Evolutionary conservation across 2,113 vertebrate genomes (phyloP).

Genomic region (Dissostichus mawsoni): DNA sequence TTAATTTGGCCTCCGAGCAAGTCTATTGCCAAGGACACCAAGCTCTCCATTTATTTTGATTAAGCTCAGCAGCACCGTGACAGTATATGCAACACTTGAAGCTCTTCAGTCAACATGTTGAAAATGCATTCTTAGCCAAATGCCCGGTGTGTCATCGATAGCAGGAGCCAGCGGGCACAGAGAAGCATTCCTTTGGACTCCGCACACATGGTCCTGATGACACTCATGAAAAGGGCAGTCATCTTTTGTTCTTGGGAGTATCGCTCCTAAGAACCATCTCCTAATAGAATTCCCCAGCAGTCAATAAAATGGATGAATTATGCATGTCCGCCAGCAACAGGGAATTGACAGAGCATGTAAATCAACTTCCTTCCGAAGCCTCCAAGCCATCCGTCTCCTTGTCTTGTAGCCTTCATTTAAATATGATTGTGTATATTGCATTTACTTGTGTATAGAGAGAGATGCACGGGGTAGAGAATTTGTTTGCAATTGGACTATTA

Average conservation of each 20-base stretch:
- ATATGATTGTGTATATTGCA: conserved; percentile 72
- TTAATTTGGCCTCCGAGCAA: conserved; percentile 28
- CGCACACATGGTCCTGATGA: conserved; percentile 40
- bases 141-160: conserved; percentile 13
- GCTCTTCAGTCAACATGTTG: conserved; percentile 35
- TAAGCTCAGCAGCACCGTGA: conserved; percentile 29
- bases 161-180: conserved; percentile 4
- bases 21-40: conserved; percentile 39
- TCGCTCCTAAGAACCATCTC: conserved; percentile 58
- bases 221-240: conserved; percentile 69
- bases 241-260: conserved; percentile 72
- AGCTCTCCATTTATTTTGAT: conserved; percentile 45
- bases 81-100: conserved; percentile 21
- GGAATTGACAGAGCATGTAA: conserved; percentile 78
- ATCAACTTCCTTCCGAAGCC: conserved; percentile 64
- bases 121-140: conserved; percentile 13
- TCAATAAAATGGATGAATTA: conserved; percentile 83
- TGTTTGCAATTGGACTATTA: conserved; percentile 56
- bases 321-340: conserved; percentile 70
- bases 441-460: conserved; percentile 61
- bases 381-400: conserved; percentile 49
- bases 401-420: conserved; percentile 63
- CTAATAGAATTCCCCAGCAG: conserved; percentile 79
- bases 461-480: conserved; percentile 35
- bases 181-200: conserved; percentile 12